Base-by-base conservation (phyloP, 2,797 vertebrate genomes). In the Hoplostethus mediterraneus region DNA sequence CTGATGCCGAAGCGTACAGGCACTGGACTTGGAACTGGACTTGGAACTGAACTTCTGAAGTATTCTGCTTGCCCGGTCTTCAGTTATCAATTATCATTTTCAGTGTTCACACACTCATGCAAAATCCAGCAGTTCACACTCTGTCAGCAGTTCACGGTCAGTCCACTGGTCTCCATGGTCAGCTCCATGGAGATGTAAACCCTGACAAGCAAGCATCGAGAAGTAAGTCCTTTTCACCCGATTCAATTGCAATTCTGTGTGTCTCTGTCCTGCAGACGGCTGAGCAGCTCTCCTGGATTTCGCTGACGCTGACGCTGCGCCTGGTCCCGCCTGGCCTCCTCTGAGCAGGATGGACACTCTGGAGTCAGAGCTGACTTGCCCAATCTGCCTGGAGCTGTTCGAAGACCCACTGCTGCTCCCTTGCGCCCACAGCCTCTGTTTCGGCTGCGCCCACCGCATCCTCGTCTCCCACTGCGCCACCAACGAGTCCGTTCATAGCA, bases 361-460 rank as follows among this genome's bases (percentile, higher is more conserved):
- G 96, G 97, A 98, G 96, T 98, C 97, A 87, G 97, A 98, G 95
- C 95, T 98, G 94, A 98, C 97, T 95, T 98, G 97, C 94, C 97
- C 97, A 96, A 98, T 98, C 94, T 98, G 97, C 95, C 96, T 98
- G 94, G 97, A 98, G 97, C 96, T 98, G 89, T 98, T 98, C 85
- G 97, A 98, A 91, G 97, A 98, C 91, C 97, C 97, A 9, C 96
- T 98, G 83, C 95, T 98, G 94, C 96, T 98, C 90, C 97, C 97
- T 89, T 98, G 97, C 0, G 97, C 97, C 84, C 97, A 98, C 93
- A 98, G 97, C 90, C 94, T 98, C 89, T 98, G 97, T 83, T 98
- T 98, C 86, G 97, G 95, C 91, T 98, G 97, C 3, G 97, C 97
- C 28, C 97, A 98, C 73, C 97, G 97, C 87, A 98, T 98, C 91